Base-by-base conservation (phyloP, 2,113 vertebrate species). In the Mormoops blainvillei region DNA sequence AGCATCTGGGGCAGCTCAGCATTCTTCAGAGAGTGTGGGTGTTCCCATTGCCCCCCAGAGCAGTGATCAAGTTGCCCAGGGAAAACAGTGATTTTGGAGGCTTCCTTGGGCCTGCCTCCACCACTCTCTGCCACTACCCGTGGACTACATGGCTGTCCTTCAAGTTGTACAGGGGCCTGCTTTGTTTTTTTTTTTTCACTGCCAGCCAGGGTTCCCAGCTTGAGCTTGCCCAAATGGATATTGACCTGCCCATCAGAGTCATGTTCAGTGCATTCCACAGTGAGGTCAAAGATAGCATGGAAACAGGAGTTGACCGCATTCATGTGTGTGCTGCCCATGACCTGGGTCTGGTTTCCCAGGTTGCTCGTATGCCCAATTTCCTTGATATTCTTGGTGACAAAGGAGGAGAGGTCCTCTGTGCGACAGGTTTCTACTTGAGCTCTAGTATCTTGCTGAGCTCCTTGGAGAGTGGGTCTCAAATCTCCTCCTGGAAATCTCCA, bases 401-500 rank as follows among this genome's bases (percentile, higher is more conserved):
- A 99, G 1, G 99, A 99, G 0, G 99, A 99, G 78, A 99, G 98
- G 97, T 98, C 99, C 95, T 99, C 99, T 93, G 99, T 99, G 92
- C 99, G 99, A 7, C 99, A 0, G 99, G 98, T 84, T 98, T 99
- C 93, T 99, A 99, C 93, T 99, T 99, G 31, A 99, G 98, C 97
- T 99, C 99, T 96, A 99, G 98, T 87, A 99, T 99, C 98, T 98
- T 99, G 97, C 96, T 99, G 95, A 99, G 99, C 96, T 99, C 99
- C 93, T 99, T 99, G 97, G 99, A 99, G 50, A 99, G 98, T n/a
- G 99, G 99, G 65, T 99, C 99, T 83, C 99, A 93, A 96, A 99
- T 99, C 94, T 99, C 99, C 98, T 99, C 99, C 98, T 99, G 99
- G 97, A 99, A 99, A 99, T 99, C 98, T 99, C 99, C 91, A 99